Evolutionary conservation across 2,113 vertebrate species (phyloP).

Genomic region (Bucco capensis): DNA sequence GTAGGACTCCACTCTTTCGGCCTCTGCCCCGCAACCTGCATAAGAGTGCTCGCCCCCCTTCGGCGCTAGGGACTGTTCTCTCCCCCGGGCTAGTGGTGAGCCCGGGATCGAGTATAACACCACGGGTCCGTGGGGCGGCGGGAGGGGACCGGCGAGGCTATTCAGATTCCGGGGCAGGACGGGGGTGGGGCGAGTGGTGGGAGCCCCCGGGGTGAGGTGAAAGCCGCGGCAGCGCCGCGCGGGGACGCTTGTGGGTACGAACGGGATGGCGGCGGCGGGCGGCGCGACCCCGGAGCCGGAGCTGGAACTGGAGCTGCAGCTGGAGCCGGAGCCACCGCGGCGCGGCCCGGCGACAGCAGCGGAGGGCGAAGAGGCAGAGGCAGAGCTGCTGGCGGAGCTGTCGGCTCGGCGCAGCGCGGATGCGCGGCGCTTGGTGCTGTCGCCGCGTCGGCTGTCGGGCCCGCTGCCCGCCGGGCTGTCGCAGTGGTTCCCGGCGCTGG

Average conservation of each 20-base stretch:
- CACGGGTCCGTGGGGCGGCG: not conserved
- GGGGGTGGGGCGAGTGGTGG: not conserved
- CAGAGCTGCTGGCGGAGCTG: slow-evolving; percentile 69
- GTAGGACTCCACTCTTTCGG: too few species aligned
- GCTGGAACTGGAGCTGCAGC: not conserved
- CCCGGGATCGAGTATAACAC: not conserved
- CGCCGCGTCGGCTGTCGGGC: slow-evolving; percentile 78
- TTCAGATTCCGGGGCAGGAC: slow-evolving; percentile 50
- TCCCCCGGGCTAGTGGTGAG: not conserved
- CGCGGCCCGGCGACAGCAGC: not conserved
- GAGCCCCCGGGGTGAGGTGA: not conserved
- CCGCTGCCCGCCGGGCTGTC: slow-evolving; percentile 75
- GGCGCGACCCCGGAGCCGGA: not conserved
- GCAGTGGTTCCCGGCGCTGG: slow-evolving; percentile 80
- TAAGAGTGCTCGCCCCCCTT: not conserved
- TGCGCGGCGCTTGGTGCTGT: slow-evolving; percentile 79
- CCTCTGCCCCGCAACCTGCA: slow-evolving; percentile 20
- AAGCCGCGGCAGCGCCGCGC: not conserved
- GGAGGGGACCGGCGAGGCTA: not conserved
- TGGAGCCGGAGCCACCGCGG: not conserved
- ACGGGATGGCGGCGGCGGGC: slow-evolving; percentile 10
- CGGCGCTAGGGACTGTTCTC: too few species aligned
- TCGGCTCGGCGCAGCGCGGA: slow-evolving; percentile 69
- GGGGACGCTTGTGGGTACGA: not conserved
- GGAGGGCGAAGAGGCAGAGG: slow-evolving; percentile 32